These are phyloP conservation scores for Miltochrista miniata DNA, from an alignment of 2,888 invertebrate species.

Conservation along the genomic window DNA sequence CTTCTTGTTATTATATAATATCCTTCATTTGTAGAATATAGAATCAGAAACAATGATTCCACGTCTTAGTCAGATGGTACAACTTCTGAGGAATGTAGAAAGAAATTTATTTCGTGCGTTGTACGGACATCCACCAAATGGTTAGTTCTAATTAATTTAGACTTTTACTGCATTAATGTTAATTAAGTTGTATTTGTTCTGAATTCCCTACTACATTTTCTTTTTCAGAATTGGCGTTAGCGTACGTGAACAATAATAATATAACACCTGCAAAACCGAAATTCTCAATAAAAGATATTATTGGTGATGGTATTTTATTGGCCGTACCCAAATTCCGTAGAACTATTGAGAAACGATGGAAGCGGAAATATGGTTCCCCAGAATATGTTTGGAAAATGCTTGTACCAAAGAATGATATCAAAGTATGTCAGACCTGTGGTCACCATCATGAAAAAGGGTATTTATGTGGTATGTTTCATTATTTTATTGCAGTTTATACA, in stretches of 20 bases:
- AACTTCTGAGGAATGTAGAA: constrained; percentile 59
- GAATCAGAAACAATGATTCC: constrained; percentile 48
- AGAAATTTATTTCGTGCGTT: constrained; percentile 56
- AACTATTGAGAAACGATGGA: constrained; percentile 88
- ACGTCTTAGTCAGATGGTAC: constrained; percentile 49
- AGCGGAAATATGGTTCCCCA: constrained; percentile 88
- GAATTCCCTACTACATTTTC: too few species aligned
- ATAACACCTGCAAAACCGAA: constrained; percentile 35
- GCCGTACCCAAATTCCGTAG: constrained; percentile 92
- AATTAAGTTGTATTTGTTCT: too few species aligned
- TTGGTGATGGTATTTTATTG: constrained; percentile 90
- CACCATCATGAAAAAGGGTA: constrained; percentile 90
- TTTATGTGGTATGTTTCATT: constrained; percentile 89
- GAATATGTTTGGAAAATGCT: constrained; percentile 88
- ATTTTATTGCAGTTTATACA: not conserved
- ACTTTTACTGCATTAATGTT: not conserved
- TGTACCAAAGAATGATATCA: constrained; percentile 88
- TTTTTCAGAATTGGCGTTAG: constrained; percentile 65
- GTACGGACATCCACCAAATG: constrained; percentile 68
- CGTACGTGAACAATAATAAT: constrained; percentile 55
- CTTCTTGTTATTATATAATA: too few species aligned
- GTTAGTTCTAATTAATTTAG: constrained; percentile 32
- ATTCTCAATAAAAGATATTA: constrained; percentile 85
- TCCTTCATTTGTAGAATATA: too few species aligned
- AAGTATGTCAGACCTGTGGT: constrained; percentile 92